Evolutionary conservation across 2,797 vertebrate genomes (phyloP).

Genomic region (Periophthalmus magnuspinnatus): DNA sequence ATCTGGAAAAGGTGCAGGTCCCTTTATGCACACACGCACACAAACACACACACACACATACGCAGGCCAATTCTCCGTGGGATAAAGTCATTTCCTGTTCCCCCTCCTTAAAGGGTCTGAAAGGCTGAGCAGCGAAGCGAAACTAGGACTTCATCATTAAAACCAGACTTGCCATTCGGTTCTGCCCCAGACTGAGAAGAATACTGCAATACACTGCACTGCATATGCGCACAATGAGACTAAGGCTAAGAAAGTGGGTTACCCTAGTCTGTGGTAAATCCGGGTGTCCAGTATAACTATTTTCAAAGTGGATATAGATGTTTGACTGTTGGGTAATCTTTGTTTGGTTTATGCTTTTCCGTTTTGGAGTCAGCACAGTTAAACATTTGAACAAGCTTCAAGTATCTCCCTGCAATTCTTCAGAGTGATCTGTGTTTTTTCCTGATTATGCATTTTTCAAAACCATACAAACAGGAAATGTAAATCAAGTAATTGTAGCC

Average conservation of each 20-base stretch:
- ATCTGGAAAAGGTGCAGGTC: conserved; percentile 65
- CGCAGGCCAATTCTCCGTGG: conserved; percentile 64
- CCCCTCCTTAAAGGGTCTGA: conserved; percentile 47
- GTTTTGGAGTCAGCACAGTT: not conserved
- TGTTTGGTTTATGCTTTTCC: not conserved
- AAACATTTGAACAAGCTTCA: not conserved
- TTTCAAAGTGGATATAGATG: not conserved
- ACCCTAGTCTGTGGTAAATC: conserved; percentile 8
- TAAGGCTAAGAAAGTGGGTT: conserved; percentile 1
- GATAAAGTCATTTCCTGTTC: conserved; percentile 80
- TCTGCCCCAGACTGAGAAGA: conserved; percentile 41
- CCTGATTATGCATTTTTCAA: conserved; percentile 39
- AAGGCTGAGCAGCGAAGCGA: conserved; percentile 63
- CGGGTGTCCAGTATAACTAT: conserved; percentile 7
- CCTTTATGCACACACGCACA: conserved; percentile 9
- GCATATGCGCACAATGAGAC: conserved; percentile 19
- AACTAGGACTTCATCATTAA: conserved; percentile 73
- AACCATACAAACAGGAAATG: conserved; percentile 51
- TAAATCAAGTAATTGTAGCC: not conserved
- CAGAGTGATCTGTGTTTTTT: conserved; percentile 22
- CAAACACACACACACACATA: conserved; percentile 19
- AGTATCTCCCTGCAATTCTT: not conserved
- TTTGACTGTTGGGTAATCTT: not conserved
- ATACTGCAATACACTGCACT: conserved; percentile 31
- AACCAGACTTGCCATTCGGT: conserved; percentile 67